Percentiles rank a stretch among this genome's conserved stretches.
phyloP scores from a whole-genome alignment of 2,113 vertebrate species.

The Eclectus roratus region DNA sequence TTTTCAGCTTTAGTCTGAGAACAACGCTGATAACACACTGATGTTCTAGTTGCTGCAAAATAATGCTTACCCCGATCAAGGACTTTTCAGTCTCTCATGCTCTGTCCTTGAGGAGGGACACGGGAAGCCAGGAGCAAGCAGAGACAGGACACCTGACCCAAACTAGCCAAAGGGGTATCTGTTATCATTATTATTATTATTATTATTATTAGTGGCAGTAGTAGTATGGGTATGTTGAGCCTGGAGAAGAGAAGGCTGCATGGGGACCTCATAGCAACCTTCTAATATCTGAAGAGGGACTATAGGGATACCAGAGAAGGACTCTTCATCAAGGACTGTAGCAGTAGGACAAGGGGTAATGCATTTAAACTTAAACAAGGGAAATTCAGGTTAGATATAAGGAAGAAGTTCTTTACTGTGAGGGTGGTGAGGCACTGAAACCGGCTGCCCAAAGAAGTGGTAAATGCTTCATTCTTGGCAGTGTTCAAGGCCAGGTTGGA shows the following conservation, averaged over 20 bases:
- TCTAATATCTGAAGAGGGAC: neutral
- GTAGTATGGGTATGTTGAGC: neutral
- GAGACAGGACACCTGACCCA: neutral
- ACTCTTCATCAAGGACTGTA: neutral
- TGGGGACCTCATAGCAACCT: neutral
- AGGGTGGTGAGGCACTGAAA: neutral
- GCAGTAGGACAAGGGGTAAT: neutral
- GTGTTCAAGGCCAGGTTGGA: neutral
- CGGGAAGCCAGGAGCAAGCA: neutral
- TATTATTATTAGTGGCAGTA: neutral
- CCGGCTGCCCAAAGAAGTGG: neutral
- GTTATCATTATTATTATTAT: neutral
- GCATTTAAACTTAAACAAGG: neutral
- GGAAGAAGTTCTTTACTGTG: neutral
- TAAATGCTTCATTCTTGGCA: neutral
- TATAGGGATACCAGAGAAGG: neutral
- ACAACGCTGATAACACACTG: neutral
- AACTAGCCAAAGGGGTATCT: neutral
- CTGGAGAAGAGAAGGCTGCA: neutral
- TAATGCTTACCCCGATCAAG: neutral
- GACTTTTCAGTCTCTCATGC: neutral
- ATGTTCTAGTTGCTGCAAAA: neutral
- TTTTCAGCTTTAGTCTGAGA: neutral
- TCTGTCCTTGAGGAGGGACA: neutral
- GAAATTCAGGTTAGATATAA: neutral